Percentiles rank a stretch among this genome's conserved stretches.
Evolutionary conservation across 1,140 invertebrate species (phyloP).

Genomic region (Neodiprion lecontei): DNA sequence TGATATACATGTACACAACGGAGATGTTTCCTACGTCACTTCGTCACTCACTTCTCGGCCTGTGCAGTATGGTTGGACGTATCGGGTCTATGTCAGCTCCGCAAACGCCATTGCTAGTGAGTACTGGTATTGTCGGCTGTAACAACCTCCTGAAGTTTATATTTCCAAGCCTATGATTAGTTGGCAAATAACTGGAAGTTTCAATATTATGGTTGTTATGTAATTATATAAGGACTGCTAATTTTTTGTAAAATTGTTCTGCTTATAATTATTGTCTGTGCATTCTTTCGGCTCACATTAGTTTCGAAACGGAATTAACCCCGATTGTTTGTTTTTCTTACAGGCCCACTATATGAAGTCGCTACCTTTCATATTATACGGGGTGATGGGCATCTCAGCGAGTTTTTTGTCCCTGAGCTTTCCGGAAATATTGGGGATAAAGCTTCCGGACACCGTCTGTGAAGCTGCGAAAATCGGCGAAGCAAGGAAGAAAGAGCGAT

Average conservation of each 20-base stretch:
- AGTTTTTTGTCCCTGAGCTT: conserved; percentile 69
- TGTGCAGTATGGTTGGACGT: conserved; percentile 75
- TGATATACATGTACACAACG: conserved; percentile 74
- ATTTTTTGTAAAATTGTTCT: no score
- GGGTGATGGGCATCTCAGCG: conserved; percentile 67
- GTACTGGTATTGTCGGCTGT: conserved; percentile 25
- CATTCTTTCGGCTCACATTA: neutral
- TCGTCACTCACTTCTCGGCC: conserved; percentile 69
- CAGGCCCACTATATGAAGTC: conserved; percentile 63
- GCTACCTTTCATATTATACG: conserved; percentile 74
- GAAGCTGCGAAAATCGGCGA: conserved; percentile 70
- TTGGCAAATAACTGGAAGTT: no score
- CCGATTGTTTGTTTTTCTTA: conserved; percentile 26
- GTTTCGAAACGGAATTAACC: neutral
- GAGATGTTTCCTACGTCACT: conserved; percentile 77
- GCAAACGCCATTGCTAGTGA: conserved; percentile 71
- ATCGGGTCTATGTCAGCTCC: conserved; percentile 73
- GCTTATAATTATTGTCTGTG: no score
- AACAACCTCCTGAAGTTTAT: no score
- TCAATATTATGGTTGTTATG: no score
- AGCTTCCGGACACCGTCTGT: conserved; percentile 73
- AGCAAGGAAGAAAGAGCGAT: neutral
- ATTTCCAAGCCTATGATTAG: no score
- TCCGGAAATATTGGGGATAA: conserved; percentile 73
- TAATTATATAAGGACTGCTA: no score